Conservation (phyloP, 2,888 invertebrate genomes). For the Drosophila antonietae region DNA sequence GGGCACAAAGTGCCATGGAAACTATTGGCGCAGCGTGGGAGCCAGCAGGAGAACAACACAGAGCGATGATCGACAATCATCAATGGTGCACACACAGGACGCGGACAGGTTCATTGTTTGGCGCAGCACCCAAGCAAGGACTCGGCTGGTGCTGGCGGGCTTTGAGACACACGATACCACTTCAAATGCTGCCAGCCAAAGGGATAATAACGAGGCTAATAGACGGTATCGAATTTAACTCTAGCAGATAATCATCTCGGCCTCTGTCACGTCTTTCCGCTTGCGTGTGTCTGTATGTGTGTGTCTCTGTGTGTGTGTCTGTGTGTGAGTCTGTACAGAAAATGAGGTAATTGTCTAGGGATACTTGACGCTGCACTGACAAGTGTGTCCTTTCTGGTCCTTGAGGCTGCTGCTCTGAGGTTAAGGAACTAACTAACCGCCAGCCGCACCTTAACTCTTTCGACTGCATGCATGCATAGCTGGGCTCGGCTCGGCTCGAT, state of each 20-base stretch:
- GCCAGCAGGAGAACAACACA: constrained; percentile 24
- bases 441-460: constrained; percentile 34
- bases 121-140: constrained; percentile 46
- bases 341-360: constrained; percentile 76
- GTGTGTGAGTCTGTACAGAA: constrained; percentile 20
- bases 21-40: constrained; percentile 71
- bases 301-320: constrained; percentile 3
- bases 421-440: constrained; percentile 39
- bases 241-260: constrained; percentile 82
- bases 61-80: constrained; percentile 25
- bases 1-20: constrained; percentile 34
- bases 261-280: constrained; percentile 25
- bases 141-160: constrained; percentile 38
- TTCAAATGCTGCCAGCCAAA: constrained; percentile 74
- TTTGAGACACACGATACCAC: constrained; percentile 81
- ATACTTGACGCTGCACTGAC: constrained; percentile 67
- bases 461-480: constrained; percentile 8
- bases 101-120: constrained; percentile 62
- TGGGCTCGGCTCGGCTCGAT: constrained; percentile 7
- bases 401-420: constrained; percentile 39
- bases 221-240: constrained; percentile 83
- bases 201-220: constrained; percentile 83
- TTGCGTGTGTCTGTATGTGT: constrained; percentile 3
- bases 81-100: constrained; percentile 32
- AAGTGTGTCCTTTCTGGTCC: constrained; percentile 35